Conservation (phyloP, 23 tunicate genomes). For the Trididemnum clinides region DNA sequence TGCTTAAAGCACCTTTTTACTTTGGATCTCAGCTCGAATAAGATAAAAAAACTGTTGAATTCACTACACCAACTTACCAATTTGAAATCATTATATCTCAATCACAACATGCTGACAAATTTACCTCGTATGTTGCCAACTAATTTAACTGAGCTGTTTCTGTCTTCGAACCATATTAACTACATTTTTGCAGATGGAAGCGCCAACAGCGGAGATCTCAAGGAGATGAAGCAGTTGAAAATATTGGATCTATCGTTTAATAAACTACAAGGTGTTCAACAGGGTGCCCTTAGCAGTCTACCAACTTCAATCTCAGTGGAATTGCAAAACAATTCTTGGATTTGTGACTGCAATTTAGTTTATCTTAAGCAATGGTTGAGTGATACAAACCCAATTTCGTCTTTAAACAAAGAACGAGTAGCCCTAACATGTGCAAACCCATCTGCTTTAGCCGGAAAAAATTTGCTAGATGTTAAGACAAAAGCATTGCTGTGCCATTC, state of each 20-base stretch:
- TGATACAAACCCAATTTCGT: no score
- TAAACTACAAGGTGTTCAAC: conserved; percentile 42
- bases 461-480: conserved; percentile 35
- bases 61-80: background rate
- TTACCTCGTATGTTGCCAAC: conserved; percentile 44
- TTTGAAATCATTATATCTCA: conserved; percentile 35
- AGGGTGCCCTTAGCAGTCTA: conserved; percentile 27
- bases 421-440: conserved; percentile 36
- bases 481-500: conserved; percentile 35
- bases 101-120: conserved; percentile 33
- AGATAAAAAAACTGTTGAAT: background rate
- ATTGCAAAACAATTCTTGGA: conserved; percentile 56
- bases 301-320: conserved; percentile 29
- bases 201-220: conserved; percentile 34
- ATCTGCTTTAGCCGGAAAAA: conserved; percentile 30
- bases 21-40: conserved; percentile 39
- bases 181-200: conserved; percentile 13
- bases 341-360: conserved; percentile 52
- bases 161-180: conserved; percentile 42
- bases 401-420: background rate
- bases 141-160: conserved; percentile 24
- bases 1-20: background rate
- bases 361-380: conserved; percentile 67
- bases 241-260: conserved; percentile 61
- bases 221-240: background rate